Evolutionary conservation across 1,140 invertebrate genomes (phyloP).

Genomic region (Bombus breviceps): DNA sequence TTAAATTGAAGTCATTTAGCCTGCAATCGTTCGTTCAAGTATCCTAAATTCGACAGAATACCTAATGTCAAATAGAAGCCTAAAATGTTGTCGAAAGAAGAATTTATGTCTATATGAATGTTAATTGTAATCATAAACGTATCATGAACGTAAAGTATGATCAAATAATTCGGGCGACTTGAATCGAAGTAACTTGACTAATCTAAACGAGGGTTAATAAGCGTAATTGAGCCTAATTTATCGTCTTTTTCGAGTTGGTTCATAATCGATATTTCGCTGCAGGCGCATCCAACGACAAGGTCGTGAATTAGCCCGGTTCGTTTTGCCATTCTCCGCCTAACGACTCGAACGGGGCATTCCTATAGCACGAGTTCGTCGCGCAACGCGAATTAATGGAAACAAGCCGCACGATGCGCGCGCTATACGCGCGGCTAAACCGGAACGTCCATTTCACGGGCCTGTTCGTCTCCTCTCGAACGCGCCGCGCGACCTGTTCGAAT

Average conservation of each 20-base stretch:
- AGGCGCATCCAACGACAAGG: conserved; percentile 50
- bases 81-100: too few relatives aligned
- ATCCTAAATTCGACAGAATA: too few relatives aligned
- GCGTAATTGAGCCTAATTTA: conserved; percentile 55
- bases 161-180: neutral
- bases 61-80: too few relatives aligned
- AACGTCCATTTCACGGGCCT: conserved; percentile 65
- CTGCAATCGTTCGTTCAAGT: too few relatives aligned
- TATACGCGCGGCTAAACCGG: conserved; percentile 64
- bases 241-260: conserved; percentile 44
- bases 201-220: neutral
- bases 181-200: neutral
- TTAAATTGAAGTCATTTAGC: too few relatives aligned
- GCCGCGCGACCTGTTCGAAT: conserved; percentile 41
- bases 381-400: conserved; percentile 64
- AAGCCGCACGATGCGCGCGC: conserved; percentile 39
- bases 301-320: conserved; percentile 60
- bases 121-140: neutral
- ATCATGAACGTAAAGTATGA: too few relatives aligned
- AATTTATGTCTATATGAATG: neutral
- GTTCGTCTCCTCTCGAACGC: conserved; percentile 32
- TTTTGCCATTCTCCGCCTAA: conserved; percentile 50
- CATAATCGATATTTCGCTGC: conserved; percentile 40
- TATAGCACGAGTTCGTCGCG: conserved; percentile 50
- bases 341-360: conserved; percentile 43